A percentile compares a stretch with the other conserved stretches of the same genome.
phyloP scores from a whole-genome alignment of 2,113 vertebrate genomes.

The Forbesichthys papilliferus region DNA sequence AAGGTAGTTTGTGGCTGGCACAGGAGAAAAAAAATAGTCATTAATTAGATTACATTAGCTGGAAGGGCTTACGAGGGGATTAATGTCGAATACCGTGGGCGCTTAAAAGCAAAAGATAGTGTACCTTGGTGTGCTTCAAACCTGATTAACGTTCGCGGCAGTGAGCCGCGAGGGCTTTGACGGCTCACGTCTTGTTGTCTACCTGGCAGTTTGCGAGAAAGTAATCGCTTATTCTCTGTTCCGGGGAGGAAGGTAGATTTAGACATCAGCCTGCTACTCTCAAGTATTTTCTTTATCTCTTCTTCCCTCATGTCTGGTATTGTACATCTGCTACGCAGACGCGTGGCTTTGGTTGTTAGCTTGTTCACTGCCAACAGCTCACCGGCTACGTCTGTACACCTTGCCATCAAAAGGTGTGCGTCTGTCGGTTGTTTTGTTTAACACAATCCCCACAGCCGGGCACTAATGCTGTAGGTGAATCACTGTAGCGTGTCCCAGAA shows the following conservation, averaged over 20 bases:
- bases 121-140: slow-evolving; percentile 73
- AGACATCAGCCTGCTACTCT: slow-evolving; percentile 53
- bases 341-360: slow-evolving; percentile 30
- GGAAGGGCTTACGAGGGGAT: slow-evolving; percentile 72
- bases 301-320: slow-evolving; percentile 53
- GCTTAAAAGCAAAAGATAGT: slow-evolving; percentile 64
- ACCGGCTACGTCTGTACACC: slow-evolving; percentile 28
- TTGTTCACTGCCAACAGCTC: slow-evolving; percentile 48
- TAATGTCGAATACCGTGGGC: slow-evolving; percentile 68
- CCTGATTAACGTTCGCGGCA: slow-evolving; percentile 59
- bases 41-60: slow-evolving; percentile 81
- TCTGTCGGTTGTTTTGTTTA: slow-evolving; percentile 12
- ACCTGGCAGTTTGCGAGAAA: slow-evolving; percentile 67
- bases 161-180: slow-evolving; percentile 48
- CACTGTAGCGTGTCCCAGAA: slow-evolving; percentile 68
- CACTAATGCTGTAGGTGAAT: slow-evolving; percentile 60
- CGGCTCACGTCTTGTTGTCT: slow-evolving; percentile 63
- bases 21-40: slow-evolving; percentile 52
- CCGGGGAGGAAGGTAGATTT: slow-evolving; percentile 67
- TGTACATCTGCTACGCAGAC: slow-evolving; percentile 43
- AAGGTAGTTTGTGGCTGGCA: slow-evolving; percentile 41
- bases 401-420: slow-evolving; percentile 29
- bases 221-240: slow-evolving; percentile 73
- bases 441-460: too few relatives aligned
- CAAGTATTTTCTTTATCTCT: slow-evolving; percentile 49